Evolutionary conservation across 2,113 vertebrate genomes (phyloP), one percentile per base, ranked within the genome.

Genomic region (Tragelaphus strepsiceros): DNA sequence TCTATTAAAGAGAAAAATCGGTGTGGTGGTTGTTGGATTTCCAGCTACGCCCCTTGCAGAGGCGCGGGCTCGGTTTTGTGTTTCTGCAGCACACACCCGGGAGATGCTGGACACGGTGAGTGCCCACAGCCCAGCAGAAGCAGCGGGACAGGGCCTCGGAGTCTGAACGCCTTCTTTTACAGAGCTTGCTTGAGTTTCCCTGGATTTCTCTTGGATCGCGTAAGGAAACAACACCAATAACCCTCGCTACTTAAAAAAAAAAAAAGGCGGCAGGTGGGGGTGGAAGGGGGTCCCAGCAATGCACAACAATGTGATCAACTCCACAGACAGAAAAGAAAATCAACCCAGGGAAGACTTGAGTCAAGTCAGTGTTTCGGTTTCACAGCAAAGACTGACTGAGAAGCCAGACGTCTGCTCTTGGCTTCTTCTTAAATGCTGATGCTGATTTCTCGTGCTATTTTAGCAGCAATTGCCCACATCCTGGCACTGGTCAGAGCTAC

Each of bases 1-100:
- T 96, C 99, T 99, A 99, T 98, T 99, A 97, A n/a, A 98, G 87
- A 99, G 98, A 97, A 99, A 99, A 88, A 99, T 99, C 0, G 99
- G 99, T 0, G 99, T 99, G 8, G 99, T 99, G 32, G 99, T 99
- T 0, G 99, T 99, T 43, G 99, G 99, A 13, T 99, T 99, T 96
- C 99, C 99, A 93, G 99, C 99, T 92, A 99, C 99, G 11, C 98
- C 99, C 0, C 99, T 99, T 16, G 97, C 99, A 62, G 99, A 99
- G 98, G 99, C 99, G 91, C 98, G 99, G 61, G 99, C 99, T 93
- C 99, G 99, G 64, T 99, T 99, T 98, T 99, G 99, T 90, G 78
- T 99, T 80, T 99, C 99, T 46, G 99, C 99, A 3, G 97, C 99
- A 30, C 99, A 99, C 97, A 99, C 99, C n/a, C 98, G 96, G 96